Percentiles rank a stretch among this genome's conserved stretches.
These are phyloP conservation scores for Corvus hawaiiensis DNA, from an alignment of 2,113 vertebrate genomes.

Conservation along the genomic window DNA sequence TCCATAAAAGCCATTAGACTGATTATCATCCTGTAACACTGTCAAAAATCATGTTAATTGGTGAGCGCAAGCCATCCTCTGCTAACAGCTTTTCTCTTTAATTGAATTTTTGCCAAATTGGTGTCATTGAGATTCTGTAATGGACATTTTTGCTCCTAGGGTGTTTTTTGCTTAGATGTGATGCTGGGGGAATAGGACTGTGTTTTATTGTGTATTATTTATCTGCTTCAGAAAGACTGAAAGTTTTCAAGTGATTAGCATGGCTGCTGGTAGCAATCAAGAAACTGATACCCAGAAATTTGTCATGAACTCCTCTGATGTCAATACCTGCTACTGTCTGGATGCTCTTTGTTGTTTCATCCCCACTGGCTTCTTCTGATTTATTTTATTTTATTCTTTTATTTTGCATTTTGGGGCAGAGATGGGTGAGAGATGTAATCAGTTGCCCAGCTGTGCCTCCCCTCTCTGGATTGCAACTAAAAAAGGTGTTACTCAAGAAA, in stretches of 20 bases:
- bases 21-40: slow-evolving; percentile 17
- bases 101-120: slow-evolving; percentile 18
- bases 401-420: neutral
- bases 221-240: neutral
- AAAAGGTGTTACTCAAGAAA: neutral
- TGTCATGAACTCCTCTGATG: neutral
- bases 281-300: neutral
- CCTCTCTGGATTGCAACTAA: neutral
- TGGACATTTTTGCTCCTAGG: neutral
- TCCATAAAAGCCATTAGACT: slow-evolving; percentile 34
- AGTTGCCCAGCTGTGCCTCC: neutral
- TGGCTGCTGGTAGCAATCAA: neutral
- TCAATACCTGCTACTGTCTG: neutral
- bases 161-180: neutral
- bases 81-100: slow-evolving; percentile 35
- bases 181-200: neutral
- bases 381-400: neutral
- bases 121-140: neutral
- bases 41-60: slow-evolving; percentile 45
- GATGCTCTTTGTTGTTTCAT: neutral
- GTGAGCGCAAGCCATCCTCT: neutral
- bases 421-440: neutral
- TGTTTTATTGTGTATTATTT: neutral
- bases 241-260: neutral
- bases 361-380: neutral